Evolutionary conservation across 2,888 invertebrate species (phyloP), one percentile per base, ranked within the genome.

Genomic region (Galerucella nymphaeae): DNA sequence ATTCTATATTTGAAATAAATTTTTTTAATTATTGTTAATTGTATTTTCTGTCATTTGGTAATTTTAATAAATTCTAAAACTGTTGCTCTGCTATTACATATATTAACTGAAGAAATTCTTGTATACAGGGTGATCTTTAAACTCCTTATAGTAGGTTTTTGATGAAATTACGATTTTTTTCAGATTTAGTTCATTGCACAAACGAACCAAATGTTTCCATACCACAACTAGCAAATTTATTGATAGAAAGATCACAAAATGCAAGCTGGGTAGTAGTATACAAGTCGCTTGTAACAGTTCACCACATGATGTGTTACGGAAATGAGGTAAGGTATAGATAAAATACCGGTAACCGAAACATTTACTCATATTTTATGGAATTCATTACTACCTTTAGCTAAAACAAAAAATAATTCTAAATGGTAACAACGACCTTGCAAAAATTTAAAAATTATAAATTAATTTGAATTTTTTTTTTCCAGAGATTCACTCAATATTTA

Each of bases 151-250:
- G 13, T 38, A 66, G 18, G 9, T 9, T 16, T 6, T 74, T 38
- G 2, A 6, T 53, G 2, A 9, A 16, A 20, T 11, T 20, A 16
- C 16, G 13, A n/a, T 14, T 66, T 3, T 66, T 80, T 93, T 45
- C 93, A 99, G 99, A 99, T 92, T 91, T 99, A 89, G 94, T 99
- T 85, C 98, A 98, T 87, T 99, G 99, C 90, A 99, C 99, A 87
- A 98, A 99, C 88, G 99, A 99, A 89, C 98, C 99, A 77, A 99
- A 99, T 89, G 98, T 99, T 77, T 99, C 98, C 78, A 99, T 99
- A 89, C 99, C 99, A 83, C 98, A 99, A 88, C 90, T 99, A 89
- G 99, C 99, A 77, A 99, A 99, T 90, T 90, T 99, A 84, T 92
- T 99, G 85, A 96, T 99, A 84, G 99, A 99, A 88, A 90, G 99